phyloP scores from a whole-genome alignment of 2,113 vertebrate species.

The Sula dactylatra region DNA sequence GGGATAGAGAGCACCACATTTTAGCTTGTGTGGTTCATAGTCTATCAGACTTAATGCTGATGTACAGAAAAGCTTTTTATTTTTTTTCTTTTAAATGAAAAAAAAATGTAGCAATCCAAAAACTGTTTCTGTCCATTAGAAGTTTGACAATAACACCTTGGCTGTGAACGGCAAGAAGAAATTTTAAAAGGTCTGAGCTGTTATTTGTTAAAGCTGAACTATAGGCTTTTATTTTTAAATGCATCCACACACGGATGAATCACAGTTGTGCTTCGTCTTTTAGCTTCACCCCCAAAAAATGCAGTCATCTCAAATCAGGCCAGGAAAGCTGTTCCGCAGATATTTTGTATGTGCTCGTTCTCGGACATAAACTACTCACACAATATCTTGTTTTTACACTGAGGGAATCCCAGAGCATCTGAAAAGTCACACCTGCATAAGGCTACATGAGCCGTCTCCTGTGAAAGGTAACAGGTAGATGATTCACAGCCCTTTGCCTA shows the following conservation, averaged over 20 bases:
- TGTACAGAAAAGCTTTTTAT: neutral
- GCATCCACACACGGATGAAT: too few species aligned
- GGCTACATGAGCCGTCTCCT: neutral
- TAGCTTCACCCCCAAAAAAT: neutral
- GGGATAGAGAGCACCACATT: neutral
- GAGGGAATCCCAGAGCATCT: neutral
- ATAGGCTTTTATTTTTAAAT: neutral
- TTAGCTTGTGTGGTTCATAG: neutral
- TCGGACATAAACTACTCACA: rapidly evolving
- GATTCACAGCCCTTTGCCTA: neutral
- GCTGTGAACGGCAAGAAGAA: neutral
- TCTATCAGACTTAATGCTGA: neutral
- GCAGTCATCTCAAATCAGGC: neutral
- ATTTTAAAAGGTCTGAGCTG: neutral
- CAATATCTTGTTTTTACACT: neutral
- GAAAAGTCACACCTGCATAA: neutral
- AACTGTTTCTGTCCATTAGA: neutral
- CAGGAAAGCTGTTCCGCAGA: neutral
- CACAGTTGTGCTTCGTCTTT: neutral
- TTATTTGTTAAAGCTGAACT: neutral
- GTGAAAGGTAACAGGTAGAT: neutral
- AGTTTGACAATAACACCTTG: neutral
- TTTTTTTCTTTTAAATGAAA: neutral
- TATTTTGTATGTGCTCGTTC: neutral
- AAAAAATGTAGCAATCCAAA: neutral